Conservation (phyloP, 2,113 vertebrate genomes). For the Hydrolagus affinis region DNA sequence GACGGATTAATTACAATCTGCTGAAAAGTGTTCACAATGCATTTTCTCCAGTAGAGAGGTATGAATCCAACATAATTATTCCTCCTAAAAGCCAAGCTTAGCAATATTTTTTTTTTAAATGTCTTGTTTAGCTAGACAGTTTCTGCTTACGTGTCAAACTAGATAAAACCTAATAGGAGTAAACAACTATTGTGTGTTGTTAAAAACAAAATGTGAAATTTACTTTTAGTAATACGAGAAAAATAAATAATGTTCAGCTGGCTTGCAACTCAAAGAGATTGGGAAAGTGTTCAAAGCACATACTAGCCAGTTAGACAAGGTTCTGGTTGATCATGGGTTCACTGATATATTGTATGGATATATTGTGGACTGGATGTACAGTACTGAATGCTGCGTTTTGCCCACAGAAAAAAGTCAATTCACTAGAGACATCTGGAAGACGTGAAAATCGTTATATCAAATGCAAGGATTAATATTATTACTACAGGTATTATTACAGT, state of each 20-base stretch:
- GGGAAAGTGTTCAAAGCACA: background rate
- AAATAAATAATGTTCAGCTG: constrained; percentile 17
- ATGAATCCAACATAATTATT: constrained; percentile 23
- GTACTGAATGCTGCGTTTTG: no score
- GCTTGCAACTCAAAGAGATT: background rate
- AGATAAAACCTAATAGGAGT: background rate
- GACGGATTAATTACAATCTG: constrained; percentile 13
- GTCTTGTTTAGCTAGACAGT: background rate
- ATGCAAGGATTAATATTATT: no score
- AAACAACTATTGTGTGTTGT: background rate
- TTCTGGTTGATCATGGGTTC: no score
- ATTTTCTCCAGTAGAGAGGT: background rate
- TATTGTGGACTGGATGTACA: no score
- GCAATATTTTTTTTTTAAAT: background rate
- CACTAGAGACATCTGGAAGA: no score
- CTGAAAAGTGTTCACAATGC: background rate
- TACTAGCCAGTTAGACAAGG: background rate
- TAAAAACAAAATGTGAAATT: background rate
- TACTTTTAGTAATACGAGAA: background rate
- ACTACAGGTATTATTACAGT: no score
- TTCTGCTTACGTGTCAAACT: background rate
- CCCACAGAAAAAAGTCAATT: no score
- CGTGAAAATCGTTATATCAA: no score
- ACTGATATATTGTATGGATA: no score
- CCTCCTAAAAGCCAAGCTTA: background rate